Evolutionary conservation across 2,888 invertebrate genomes (phyloP).

Genomic region (Drosophila paracracens): DNA sequence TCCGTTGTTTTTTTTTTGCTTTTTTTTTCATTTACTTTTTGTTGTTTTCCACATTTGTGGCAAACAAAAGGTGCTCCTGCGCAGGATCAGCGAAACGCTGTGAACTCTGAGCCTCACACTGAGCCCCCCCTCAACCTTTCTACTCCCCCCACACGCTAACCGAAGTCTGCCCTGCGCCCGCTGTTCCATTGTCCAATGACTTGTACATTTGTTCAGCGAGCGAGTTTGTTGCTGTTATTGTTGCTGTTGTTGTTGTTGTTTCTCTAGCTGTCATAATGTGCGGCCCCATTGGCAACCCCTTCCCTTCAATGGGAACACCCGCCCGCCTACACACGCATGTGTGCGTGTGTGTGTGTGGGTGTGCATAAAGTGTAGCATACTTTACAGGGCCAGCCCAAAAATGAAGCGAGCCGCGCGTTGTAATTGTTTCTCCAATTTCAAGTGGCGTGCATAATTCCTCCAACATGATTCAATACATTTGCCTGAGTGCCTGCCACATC

Average conservation of each 20-base stretch:
- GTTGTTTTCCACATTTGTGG: slow-evolving; percentile 67
- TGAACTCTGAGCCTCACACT: slow-evolving; percentile 66
- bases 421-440: slow-evolving; percentile 80
- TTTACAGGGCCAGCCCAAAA: slow-evolving; percentile 55
- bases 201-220: slow-evolving; percentile 66
- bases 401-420: slow-evolving; percentile 45
- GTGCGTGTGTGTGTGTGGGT: slow-evolving; percentile 19
- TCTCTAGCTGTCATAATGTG: slow-evolving; percentile 69
- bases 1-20: slow-evolving; percentile 10
- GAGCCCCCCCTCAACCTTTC: background rate
- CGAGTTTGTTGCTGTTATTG: slow-evolving; percentile 21
- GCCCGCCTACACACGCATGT: slow-evolving; percentile 38
- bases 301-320: background rate
- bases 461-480: slow-evolving; percentile 79
- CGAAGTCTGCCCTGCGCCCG: slow-evolving; percentile 9
- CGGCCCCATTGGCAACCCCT: slow-evolving; percentile 6
- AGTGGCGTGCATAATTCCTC: slow-evolving; percentile 76
- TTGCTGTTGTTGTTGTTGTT: slow-evolving; percentile 19
- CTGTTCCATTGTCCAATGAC: slow-evolving; percentile 68
- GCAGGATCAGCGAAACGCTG: slow-evolving; percentile 73
- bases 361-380: slow-evolving; percentile 69
- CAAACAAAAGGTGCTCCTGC: slow-evolving; percentile 78
- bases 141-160: background rate
- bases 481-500: slow-evolving; percentile 46
- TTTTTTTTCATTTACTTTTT: slow-evolving; percentile 41